Percentiles rank a stretch among this genome's conserved stretches.
Conservation (phyloP, 2,113 vertebrate species). For the Cepphus grylle region DNA sequence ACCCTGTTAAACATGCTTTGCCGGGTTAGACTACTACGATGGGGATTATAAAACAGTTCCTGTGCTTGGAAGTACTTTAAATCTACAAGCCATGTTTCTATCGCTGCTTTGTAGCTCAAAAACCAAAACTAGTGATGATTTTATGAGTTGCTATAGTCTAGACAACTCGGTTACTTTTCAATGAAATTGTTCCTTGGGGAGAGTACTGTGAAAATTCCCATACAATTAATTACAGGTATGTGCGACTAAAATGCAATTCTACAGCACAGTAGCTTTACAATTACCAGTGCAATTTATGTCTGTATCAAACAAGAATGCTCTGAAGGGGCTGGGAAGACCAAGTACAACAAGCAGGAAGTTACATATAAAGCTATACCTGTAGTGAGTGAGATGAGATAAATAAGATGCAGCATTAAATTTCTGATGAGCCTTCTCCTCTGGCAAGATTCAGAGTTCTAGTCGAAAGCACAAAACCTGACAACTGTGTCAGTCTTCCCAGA, state of each 20-base stretch:
- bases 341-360: neutral
- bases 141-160: slow-evolving; percentile 70
- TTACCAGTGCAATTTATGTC: neutral
- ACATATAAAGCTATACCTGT: neutral
- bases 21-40: neutral
- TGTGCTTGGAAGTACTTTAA: slow-evolving; percentile 20
- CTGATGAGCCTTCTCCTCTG: neutral
- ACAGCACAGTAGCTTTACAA: slow-evolving; percentile 23
- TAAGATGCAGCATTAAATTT: neutral
- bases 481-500: neutral
- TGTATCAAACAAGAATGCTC: slow-evolving; percentile 41
- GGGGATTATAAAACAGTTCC: slow-evolving; percentile 55
- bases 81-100: slow-evolving; percentile 43
- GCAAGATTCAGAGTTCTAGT: neutral
- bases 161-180: slow-evolving; percentile 72
- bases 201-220: slow-evolving; percentile 67
- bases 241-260: slow-evolving; percentile 54
- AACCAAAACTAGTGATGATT: slow-evolving; percentile 69
- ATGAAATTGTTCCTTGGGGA: slow-evolving; percentile 68
- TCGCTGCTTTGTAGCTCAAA: slow-evolving; percentile 64
- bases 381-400: neutral
- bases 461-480: neutral
- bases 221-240: slow-evolving; percentile 66
- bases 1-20: neutral
- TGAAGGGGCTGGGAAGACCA: neutral